Percentiles rank a stretch among this genome's conserved stretches.
phyloP scores from a whole-genome alignment of 1,140 invertebrate species.

The Harlomillsia oculata region DNA sequence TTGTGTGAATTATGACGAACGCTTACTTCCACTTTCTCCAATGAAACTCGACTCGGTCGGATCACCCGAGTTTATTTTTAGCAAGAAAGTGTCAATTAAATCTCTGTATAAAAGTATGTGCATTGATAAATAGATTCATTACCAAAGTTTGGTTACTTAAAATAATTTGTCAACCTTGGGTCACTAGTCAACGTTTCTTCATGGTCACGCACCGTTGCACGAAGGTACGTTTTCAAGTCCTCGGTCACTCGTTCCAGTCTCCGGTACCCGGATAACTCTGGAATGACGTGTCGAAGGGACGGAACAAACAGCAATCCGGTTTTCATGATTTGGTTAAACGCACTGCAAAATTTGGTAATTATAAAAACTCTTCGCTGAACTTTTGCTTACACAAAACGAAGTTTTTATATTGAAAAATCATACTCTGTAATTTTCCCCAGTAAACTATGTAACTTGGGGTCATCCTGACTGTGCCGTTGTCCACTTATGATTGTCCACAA shows the following conservation, averaged over 20 bases:
- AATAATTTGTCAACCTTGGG: too few relatives aligned
- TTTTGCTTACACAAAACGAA: not conserved
- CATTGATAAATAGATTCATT: too few relatives aligned
- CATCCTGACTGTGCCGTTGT: constrained; percentile 44
- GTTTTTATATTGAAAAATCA: not conserved
- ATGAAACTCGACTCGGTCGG: constrained; percentile 15
- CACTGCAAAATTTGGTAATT: not conserved
- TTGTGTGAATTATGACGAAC: not conserved
- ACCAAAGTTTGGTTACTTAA: too few relatives aligned
- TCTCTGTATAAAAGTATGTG: not conserved
- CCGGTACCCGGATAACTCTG: constrained; percentile 63
- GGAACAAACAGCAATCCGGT: constrained; percentile 40
- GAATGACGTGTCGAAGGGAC: constrained; percentile 57
- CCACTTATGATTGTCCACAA: constrained; percentile 78
- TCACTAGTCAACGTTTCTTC: too few relatives aligned
- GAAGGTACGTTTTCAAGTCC: too few relatives aligned
- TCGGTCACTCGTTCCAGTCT: constrained; percentile 46
- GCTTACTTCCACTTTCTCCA: constrained; percentile 9
- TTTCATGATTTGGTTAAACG: not conserved
- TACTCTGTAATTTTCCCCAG: not conserved
- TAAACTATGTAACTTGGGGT: constrained; percentile 21
- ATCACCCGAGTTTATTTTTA: constrained; percentile 13
- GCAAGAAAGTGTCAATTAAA: constrained; percentile 9
- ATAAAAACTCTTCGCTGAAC: not conserved
- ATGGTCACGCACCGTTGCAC: too few relatives aligned